Base-by-base conservation (phyloP, 2,113 vertebrate species). In the Hyperoodon ampullatus region DNA sequence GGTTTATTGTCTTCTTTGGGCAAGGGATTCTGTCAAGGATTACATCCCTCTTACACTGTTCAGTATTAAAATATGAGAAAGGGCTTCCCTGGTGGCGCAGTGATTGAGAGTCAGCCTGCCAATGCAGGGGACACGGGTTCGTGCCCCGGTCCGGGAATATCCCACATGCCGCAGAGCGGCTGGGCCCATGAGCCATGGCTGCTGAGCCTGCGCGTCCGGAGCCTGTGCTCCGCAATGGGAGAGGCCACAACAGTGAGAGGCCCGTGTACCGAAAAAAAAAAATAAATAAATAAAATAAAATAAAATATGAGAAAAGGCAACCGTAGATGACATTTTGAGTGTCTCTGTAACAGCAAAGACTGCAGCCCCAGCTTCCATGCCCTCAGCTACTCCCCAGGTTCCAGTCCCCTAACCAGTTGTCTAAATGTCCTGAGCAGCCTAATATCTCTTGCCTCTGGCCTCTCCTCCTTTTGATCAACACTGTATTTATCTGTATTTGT, bases 31-130 rank as follows among this genome's bases (percentile, higher is more conserved):
- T 86, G 10, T 63, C 28, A 70, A 94, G 77, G 55, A 30, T 60
- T 39, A 53, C 4, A 66, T 53, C 19, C 3, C 61, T 80, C 33
- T 92, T 65, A 70, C 28, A 72, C 58, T 88, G 70, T 84, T 84
- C 30, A n/a, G 33, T 72, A 78, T 74, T 92, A 50, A 60, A 88
- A 53, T 26, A 66, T 44, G 44, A 92, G 16, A 90, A 86, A 80
- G 85, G 11, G 75, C 42, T 39, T 39, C 39, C 39, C 39, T 39
- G 39, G 39, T 39, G 39, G 39, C 39, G 39, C 39, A 39, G 39
- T 39, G 39, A 39, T 39, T 39, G 39, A 39, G 39, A 39, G 39
- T 39, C 39, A 3, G 39, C 39, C 39, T 39, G 39, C 39, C 39
- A 3, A 39, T 39, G 39, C 39, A 39, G 39, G 39, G 39, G 39